phyloP scores from a whole-genome alignment of 2,113 vertebrate genomes.

The Eupsittula cactorum region DNA sequence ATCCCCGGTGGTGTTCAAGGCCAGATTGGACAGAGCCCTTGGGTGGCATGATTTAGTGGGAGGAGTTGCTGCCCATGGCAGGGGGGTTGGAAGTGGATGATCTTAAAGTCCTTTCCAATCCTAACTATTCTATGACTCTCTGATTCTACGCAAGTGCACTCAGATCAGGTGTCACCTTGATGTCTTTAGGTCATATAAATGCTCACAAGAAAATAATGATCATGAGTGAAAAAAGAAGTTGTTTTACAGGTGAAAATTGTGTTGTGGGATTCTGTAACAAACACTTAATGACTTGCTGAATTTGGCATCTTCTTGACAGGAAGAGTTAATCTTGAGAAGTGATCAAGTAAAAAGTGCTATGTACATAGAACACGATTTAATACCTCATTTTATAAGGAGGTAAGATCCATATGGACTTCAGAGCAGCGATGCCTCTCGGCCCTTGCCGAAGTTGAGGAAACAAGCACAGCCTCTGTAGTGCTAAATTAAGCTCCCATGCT shows the following conservation, averaged over 20 bases:
- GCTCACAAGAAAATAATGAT: background rate
- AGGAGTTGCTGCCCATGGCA: too few species aligned
- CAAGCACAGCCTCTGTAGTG: background rate
- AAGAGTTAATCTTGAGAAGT: background rate
- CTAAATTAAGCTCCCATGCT: conserved; percentile 34
- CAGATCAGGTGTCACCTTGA: background rate
- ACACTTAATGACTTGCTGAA: accelerated
- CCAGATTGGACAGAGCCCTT: too few species aligned
- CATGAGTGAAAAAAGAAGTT: background rate
- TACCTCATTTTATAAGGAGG: background rate
- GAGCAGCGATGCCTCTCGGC: background rate
- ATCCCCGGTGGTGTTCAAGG: too few species aligned
- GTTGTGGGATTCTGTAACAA: background rate
- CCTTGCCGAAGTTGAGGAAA: background rate
- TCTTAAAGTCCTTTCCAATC: too few species aligned
- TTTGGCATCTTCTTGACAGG: background rate
- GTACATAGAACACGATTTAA: background rate
- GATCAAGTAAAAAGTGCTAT: background rate
- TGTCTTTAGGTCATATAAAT: background rate
- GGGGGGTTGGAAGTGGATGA: too few species aligned
- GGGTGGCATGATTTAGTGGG: too few species aligned
- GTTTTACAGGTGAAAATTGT: background rate
- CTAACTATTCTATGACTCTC: too few species aligned
- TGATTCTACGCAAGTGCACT: background rate
- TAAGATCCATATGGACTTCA: background rate